Percentiles rank a stretch among this genome's conserved stretches.
Evolutionary conservation across 2,888 invertebrate species (phyloP).

Genomic region (Ophioninae sp.): DNA sequence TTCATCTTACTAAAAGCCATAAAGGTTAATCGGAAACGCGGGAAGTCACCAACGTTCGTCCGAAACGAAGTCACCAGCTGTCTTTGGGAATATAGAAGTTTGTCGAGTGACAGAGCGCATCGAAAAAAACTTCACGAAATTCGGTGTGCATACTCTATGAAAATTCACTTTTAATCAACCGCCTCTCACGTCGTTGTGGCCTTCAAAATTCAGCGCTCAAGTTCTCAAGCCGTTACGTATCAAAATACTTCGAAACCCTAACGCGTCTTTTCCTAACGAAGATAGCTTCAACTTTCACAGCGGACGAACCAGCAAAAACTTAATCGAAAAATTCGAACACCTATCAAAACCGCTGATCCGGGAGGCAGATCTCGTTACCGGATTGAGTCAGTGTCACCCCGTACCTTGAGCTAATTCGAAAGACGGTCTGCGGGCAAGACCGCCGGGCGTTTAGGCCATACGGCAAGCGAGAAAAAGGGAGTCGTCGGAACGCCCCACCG

Average conservation of each 20-base stretch:
- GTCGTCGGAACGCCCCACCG: neutral
- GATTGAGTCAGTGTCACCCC: neutral
- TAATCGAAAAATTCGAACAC: neutral
- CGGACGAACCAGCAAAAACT: too few species aligned
- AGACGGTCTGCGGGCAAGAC: neutral
- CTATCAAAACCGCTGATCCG: neutral
- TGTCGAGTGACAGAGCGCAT: too few species aligned
- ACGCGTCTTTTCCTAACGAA: too few species aligned
- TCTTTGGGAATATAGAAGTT: neutral
- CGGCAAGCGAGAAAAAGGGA: neutral
- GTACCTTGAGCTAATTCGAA: neutral
- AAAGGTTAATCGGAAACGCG: neutral
- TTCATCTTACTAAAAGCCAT: too few species aligned
- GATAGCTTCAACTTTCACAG: too few species aligned
- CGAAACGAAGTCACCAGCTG: neutral
- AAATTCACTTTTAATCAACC: neutral
- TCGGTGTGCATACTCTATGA: neutral
- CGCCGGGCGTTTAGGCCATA: neutral
- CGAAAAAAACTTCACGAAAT: neutral
- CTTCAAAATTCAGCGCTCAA: neutral
- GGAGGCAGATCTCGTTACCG: neutral
- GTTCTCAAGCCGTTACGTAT: neutral
- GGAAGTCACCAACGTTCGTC: neutral
- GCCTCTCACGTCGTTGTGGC: neutral
- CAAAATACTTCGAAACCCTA: too few species aligned